phyloP scores from a whole-genome alignment of 2,888 invertebrate genomes.

The Eristalinus aeneus region DNA sequence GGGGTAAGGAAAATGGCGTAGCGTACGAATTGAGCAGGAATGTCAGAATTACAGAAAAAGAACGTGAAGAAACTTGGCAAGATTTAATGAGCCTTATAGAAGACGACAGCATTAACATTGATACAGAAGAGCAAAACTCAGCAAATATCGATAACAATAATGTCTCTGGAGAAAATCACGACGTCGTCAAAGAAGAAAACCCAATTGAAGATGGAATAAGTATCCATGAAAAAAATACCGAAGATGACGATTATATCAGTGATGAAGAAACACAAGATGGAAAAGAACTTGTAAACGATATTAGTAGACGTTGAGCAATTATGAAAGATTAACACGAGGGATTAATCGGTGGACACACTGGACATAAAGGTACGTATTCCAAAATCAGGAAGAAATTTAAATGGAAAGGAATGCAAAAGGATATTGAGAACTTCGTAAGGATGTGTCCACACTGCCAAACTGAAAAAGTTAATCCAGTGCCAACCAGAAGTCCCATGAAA shows the following conservation, averaged over 20 bases:
- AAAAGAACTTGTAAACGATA: background rate
- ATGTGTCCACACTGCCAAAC: background rate
- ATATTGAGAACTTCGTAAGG: background rate
- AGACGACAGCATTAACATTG: background rate
- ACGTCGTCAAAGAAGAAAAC: background rate
- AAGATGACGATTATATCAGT: no score
- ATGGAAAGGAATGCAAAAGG: constrained; percentile 5
- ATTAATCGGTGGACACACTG: background rate
- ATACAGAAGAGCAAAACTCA: no score
- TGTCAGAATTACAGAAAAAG: background rate
- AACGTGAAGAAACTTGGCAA: background rate
- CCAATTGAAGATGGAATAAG: constrained; percentile 20
- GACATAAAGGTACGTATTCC: background rate
- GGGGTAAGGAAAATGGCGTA: background rate
- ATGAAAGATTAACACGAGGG: background rate
- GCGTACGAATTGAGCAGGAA: background rate
- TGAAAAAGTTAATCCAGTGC: background rate
- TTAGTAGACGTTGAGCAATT: background rate
- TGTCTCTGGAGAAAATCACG: background rate
- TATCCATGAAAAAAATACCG: background rate
- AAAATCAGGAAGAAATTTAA: constrained; percentile 1
- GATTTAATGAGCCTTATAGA: background rate
- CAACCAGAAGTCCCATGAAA: constrained; percentile 20
- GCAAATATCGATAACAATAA: background rate
- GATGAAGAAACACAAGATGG: no score